Base-by-base conservation (phyloP, 2,113 vertebrate genomes). In the Cynopterus brachyotis region DNA sequence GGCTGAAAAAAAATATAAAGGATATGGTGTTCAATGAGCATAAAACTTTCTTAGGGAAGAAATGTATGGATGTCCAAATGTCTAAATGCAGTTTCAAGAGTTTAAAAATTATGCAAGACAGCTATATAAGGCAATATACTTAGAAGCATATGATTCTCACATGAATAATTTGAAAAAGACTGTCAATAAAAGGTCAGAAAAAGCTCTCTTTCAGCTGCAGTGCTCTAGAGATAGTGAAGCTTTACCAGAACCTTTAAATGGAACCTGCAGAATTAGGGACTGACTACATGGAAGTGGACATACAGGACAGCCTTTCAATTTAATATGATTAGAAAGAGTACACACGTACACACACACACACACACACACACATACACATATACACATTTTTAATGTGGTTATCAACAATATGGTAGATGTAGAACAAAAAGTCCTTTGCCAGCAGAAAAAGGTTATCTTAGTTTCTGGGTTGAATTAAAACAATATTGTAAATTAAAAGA, bases 61-160 rank as follows among this genome's bases (percentile, higher is more conserved):
- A 82, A 72, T 64, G 3, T 50, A 11, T 66, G 24, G 22, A 10
- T 45, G 80, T 30, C 32, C 45, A 85, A 84, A 76, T 86, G 30
- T n/a, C 42, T 73, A 82, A 78, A 64, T 60, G 24, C 3, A 89
- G 35, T 35, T 35, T 66, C 47, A 72, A 82, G 72, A 89, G 55
- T 47, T 96, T 85, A 81, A 57, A 82, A 55, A 53, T 79, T 84
- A 91, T 22, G 30, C 17, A 91, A 95, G 40, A 83, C 40, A 89
- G 55, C 40, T 86, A 91, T 66, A n/a, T 40, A 37, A 76, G 60
- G 35, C 66, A 92, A 66, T 82, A 79, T 67, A 85, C 20, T 85
- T 72, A 91, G 45, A 30, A 86, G 69, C 13, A 82, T 57, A 47
- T 42, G 79, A 62, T 67, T 95, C 88, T 94, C 42, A 22, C 10